Percentiles rank a stretch among this genome's conserved stretches.
These are phyloP conservation scores for Pachliopta kotzebuea DNA, from an alignment of 2,888 invertebrate species.

Conservation along the genomic window DNA sequence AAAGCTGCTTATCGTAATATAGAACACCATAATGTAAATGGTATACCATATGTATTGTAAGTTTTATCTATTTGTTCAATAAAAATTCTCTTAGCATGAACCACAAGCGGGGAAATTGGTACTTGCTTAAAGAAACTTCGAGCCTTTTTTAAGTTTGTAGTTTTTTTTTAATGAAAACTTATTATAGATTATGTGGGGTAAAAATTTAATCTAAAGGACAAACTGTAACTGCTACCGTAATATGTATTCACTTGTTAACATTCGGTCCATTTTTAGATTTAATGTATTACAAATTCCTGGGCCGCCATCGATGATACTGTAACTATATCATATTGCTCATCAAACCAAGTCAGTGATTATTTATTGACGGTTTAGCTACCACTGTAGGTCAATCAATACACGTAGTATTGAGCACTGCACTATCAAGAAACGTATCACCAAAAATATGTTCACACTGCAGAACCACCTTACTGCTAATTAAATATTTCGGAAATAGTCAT, in stretches of 20 bases:
- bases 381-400: neutral
- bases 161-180: neutral
- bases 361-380: slow-evolving; percentile 1
- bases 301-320: neutral
- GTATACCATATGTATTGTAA: neutral
- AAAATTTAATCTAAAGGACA: neutral
- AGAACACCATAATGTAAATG: neutral
- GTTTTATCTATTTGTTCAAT: neutral
- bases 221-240: slow-evolving; percentile 2
- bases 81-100: neutral
- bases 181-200: neutral
- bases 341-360: neutral
- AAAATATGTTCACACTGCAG: neutral
- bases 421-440: neutral
- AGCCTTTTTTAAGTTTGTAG: too few relatives aligned
- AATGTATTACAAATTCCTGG: neutral
- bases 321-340: neutral
- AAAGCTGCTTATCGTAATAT: slow-evolving; percentile 23
- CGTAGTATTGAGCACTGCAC: neutral
- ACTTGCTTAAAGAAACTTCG: too few relatives aligned
- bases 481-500: neutral
- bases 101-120: neutral
- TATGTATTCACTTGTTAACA: neutral
- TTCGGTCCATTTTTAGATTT: neutral
- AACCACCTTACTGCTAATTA: neutral